Conservation (phyloP, 2,113 vertebrate genomes). For the Scolopax mira region DNA sequence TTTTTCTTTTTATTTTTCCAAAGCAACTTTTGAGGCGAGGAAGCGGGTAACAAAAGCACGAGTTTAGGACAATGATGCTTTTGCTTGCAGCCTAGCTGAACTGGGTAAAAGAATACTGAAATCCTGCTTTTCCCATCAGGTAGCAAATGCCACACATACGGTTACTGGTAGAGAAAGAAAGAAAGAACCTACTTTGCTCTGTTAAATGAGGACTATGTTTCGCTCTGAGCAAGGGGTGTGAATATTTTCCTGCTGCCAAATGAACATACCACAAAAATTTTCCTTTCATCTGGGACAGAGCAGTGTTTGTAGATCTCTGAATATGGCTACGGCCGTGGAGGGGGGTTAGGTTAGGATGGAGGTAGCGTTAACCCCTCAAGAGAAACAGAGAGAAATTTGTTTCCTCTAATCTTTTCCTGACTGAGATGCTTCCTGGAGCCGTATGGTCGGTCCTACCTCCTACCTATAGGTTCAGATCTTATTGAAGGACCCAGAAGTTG, state of each 20-base stretch:
- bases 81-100: neutral
- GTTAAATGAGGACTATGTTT: conserved; percentile 55
- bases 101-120: neutral
- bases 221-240: conserved; percentile 18
- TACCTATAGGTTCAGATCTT: neutral
- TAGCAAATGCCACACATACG: neutral
- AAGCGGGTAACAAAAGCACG: neutral
- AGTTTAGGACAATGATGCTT: neutral
- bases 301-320: conserved; percentile 32
- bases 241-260: conserved; percentile 55
- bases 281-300: conserved; percentile 44
- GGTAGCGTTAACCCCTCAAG: neutral
- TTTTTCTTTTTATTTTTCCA: neutral
- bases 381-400: neutral
- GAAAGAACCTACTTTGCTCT: conserved; percentile 54
- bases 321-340: neutral
- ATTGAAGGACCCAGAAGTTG: neutral
- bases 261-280: conserved; percentile 51
- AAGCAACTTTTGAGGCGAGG: conserved; percentile 7
- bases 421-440: neutral
- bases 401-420: neutral
- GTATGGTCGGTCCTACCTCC: neutral
- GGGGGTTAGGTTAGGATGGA: neutral
- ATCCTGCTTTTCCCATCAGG: conserved; percentile 1
- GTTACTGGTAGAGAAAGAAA: conserved; percentile 32